Conservation (phyloP, 2,888 invertebrate genomes). For the Schizaphis graminum region DNA sequence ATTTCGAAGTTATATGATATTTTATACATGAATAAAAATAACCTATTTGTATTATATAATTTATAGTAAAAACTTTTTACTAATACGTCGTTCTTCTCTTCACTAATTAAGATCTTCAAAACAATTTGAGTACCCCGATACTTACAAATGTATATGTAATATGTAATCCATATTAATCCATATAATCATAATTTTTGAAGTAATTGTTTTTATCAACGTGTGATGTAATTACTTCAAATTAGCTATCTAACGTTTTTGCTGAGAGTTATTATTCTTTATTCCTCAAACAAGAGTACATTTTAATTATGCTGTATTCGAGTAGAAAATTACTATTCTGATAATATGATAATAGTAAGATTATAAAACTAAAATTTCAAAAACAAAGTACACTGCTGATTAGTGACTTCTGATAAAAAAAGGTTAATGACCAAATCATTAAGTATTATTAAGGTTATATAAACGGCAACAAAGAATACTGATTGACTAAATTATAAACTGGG, state of each 20-base stretch:
- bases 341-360: not conserved
- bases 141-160: not conserved
- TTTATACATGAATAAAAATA: not conserved
- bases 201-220: not conserved
- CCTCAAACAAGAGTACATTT: not conserved
- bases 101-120: not conserved
- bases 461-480: not conserved
- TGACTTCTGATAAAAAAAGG: not conserved
- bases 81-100: not conserved
- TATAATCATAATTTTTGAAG: not conserved
- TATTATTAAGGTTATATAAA: not conserved
- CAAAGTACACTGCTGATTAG: not conserved
- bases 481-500: not conserved
- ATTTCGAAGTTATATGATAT: not conserved
- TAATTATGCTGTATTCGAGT: not conserved
- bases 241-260: not conserved
- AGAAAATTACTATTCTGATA: not conserved
- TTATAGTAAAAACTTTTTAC: not conserved
- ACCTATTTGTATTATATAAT: not conserved
- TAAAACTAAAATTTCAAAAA: not conserved
- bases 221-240: not conserved
- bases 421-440: not conserved
- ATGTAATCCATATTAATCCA: not conserved
- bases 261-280: not conserved
- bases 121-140: not conserved